These are phyloP conservation scores for Philypnodon macrostomus DNA, from an alignment of 2,797 vertebrate species.

Conservation along the genomic window DNA sequence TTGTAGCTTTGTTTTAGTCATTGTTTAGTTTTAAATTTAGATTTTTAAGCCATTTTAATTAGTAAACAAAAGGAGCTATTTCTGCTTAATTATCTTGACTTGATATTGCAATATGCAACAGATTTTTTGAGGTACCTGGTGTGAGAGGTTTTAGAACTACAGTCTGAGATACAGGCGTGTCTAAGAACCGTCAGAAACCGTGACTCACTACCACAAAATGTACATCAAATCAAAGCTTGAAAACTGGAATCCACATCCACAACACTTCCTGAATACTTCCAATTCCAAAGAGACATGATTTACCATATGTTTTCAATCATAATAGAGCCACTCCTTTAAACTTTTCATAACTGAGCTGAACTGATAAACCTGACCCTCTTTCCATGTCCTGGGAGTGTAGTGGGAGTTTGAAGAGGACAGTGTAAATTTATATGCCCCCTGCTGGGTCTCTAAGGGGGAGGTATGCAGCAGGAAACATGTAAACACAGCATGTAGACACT, in stretches of 20 bases:
- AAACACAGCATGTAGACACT: not conserved
- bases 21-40: no score
- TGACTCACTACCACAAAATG: no score
- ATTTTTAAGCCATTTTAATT: no score
- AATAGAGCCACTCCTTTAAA: slow-evolving; percentile 15
- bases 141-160: no score
- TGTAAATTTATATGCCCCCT: not conserved
- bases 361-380: slow-evolving; percentile 8
- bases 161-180: no score
- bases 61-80: no score
- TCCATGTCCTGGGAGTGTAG: not conserved
- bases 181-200: no score
- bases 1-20: no score
- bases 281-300: slow-evolving; percentile 11
- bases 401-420: not conserved
- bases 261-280: slow-evolving; percentile 31
- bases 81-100: no score
- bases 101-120: no score
- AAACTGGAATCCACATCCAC: slow-evolving; percentile 1
- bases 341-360: not conserved
- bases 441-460: not conserved
- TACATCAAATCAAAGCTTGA: not conserved
- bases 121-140: no score
- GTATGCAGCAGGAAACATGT: slow-evolving; percentile 10
- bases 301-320: slow-evolving; percentile 9